Evolutionary conservation across 2,888 invertebrate species (phyloP), one percentile per base, ranked within the genome.

Genomic region (Tipula confusa): DNA sequence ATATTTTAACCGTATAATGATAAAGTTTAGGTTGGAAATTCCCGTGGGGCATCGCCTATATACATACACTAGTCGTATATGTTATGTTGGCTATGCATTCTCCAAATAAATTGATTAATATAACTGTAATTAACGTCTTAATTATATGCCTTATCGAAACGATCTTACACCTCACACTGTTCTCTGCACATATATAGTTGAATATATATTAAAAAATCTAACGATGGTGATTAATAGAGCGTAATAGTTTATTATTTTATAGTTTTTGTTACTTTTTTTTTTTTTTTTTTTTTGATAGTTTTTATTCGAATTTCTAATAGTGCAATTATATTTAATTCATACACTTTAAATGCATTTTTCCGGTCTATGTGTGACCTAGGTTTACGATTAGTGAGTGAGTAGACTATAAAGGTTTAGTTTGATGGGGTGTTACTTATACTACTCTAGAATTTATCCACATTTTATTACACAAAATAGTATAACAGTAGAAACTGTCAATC

Each of bases 141-240:
- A 64, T 64, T 3, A 24, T 2, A 24, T 64, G 4, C 38, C 18
- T 64, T 24, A 64, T 24, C 64, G 24, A 7, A 64, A 64, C 64
- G 64, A 64, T 64, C 24, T 18, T 43, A 5, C 1, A 64, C 24
- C 24, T 64, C 64, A 64, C 24, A 64, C 64, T 64, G 64, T 24
- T 24, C 64, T 64, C 24, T n/a, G n/a, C 24, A 24, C 18, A 18
- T 64, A 64, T 24, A 24, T n/a, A n/a, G n/a, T n/a, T n/a, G n/a
- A n/a, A n/a, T n/a, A n/a, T n/a, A n/a, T n/a, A n/a, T n/a, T n/a
- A n/a, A n/a, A n/a, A n/a, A n/a, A 64, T 2, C 43, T 43, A 43
- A 64, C 64, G 64, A 64, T 64, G 64, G 24, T 64, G 64, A 64
- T 64, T 64, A 64, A 64, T 64, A 64, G 64, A 64, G 64, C 64